phyloP scores from a whole-genome alignment of 2,888 invertebrate species.

The Ochropleura leucogaster region DNA sequence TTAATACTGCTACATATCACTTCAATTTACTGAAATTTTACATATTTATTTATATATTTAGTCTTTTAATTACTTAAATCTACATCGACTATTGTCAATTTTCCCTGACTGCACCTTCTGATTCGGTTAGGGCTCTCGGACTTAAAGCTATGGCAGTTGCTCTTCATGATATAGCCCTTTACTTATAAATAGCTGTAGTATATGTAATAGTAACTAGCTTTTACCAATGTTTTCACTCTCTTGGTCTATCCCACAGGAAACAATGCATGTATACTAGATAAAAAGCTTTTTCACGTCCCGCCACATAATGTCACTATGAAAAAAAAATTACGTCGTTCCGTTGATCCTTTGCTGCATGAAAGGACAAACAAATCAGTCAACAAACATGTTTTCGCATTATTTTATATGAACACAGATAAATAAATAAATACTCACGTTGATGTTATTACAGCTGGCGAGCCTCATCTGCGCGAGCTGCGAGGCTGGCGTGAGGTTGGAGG shows the following conservation, averaged over 20 bases:
- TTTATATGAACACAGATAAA: background rate
- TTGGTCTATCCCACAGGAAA: constrained; percentile 23
- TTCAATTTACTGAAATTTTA: background rate
- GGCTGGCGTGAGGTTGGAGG: constrained; percentile 95
- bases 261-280: constrained; percentile 27
- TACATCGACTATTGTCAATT: background rate
- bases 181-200: background rate
- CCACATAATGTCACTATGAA: constrained; percentile 9
- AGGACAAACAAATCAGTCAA: constrained; percentile 34
- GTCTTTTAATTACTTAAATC: background rate
- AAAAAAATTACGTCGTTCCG: constrained; percentile 40
- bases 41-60: background rate
- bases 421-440: constrained; percentile 92
- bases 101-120: background rate
- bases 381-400: constrained; percentile 14
- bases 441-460: constrained; percentile 96
- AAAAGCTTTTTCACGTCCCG: constrained; percentile 29
- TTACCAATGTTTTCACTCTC: constrained; percentile 29
- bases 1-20: background rate
- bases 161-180: constrained; percentile 15
- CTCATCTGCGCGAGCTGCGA: constrained; percentile 96
- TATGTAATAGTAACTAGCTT: constrained; percentile 22
- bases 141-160: constrained; percentile 21
- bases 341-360: constrained; percentile 42
- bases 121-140: background rate